Conservation (phyloP, 2,888 invertebrate species). For the Lycophotia porphyrea region DNA sequence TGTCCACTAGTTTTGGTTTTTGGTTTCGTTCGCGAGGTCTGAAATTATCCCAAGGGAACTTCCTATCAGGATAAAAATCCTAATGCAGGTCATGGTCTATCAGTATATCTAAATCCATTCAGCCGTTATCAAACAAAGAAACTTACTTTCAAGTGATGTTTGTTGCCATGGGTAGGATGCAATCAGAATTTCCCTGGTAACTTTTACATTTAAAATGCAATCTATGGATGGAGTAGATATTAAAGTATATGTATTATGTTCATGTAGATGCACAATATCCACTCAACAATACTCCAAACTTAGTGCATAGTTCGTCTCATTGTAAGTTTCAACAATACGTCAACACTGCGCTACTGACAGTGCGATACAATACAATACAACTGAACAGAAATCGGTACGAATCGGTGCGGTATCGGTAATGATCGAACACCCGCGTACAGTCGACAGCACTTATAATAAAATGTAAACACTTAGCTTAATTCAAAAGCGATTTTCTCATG, state of each 20-base stretch:
- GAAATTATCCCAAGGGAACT: background rate
- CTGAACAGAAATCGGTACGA: background rate
- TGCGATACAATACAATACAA: background rate
- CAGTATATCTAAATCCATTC: background rate
- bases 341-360: background rate
- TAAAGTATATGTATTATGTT: background rate
- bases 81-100: background rate
- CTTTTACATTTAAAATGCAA: background rate
- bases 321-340: slow-evolving; percentile 22
- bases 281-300: background rate
- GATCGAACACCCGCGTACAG: background rate
- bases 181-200: background rate
- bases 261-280: background rate
- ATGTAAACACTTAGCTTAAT: background rate
- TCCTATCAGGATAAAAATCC: background rate
- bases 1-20: background rate
- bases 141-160: background rate
- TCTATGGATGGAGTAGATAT: background rate
- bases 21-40: background rate
- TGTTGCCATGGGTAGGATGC: background rate
- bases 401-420: background rate
- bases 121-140: background rate
- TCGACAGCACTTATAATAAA: background rate
- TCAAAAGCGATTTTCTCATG: background rate
- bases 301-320: background rate